Evolutionary conservation across 2,888 invertebrate genomes (phyloP).

Genomic region (Baccha elongata): DNA sequence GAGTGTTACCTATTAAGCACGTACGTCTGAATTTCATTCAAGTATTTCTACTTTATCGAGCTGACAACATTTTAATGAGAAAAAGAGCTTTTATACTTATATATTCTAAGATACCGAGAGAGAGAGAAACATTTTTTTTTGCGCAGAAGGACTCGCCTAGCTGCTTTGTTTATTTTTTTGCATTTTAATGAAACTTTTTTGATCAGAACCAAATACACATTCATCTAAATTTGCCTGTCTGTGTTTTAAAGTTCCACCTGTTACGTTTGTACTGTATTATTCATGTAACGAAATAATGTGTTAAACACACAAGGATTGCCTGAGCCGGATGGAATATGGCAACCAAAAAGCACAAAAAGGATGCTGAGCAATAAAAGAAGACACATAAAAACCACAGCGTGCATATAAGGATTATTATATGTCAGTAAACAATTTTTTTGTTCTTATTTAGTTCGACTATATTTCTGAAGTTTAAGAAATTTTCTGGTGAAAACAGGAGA

Average conservation of each 20-base stretch:
- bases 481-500: no score
- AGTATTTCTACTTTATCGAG: constrained; percentile 4
- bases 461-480: not conserved
- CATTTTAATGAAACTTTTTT: constrained; percentile 6
- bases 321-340: not conserved
- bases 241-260: constrained; percentile 54
- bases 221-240: not conserved
- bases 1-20: constrained; percentile 29
- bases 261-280: constrained; percentile 42
- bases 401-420: no score
- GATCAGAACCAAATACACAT: constrained; percentile 39
- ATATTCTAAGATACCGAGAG: not conserved
- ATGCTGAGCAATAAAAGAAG: not conserved
- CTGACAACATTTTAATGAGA: not conserved
- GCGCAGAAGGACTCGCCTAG: constrained; percentile 26
- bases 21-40: constrained; percentile 53
- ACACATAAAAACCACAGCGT: not conserved
- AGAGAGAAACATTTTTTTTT: constrained; percentile 2
- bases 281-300: not conserved
- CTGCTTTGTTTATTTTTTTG: constrained; percentile 22
- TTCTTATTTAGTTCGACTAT: constrained; percentile 33
- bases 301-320: not conserved
- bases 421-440: no score
- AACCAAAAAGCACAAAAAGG: not conserved
- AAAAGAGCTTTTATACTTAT: not conserved